phyloP scores from a whole-genome alignment of 2,113 vertebrate genomes.

The Cardinalis cardinalis region DNA sequence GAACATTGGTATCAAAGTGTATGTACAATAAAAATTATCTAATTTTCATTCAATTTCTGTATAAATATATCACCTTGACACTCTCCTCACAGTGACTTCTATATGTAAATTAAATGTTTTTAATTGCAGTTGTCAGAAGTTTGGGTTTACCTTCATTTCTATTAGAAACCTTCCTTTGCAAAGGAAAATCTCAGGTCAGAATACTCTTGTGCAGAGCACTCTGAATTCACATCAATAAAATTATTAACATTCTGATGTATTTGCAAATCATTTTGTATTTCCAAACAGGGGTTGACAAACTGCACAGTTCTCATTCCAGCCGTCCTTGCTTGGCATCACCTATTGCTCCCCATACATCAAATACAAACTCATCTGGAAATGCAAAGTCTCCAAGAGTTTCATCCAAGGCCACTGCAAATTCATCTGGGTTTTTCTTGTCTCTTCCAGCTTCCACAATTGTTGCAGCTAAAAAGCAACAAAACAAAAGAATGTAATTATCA shows the following conservation, averaged over 20 bases:
- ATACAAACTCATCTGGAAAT: slow-evolving; percentile 95
- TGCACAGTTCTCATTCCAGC: slow-evolving; percentile 47
- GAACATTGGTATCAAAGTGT: neutral
- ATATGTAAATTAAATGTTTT: neutral
- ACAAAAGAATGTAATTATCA: neutral
- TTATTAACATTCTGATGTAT: neutral
- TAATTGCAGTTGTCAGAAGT: neutral
- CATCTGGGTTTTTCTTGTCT: slow-evolving; percentile 91
- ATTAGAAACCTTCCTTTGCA: neutral
- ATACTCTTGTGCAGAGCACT: neutral
- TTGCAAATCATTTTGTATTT: neutral
- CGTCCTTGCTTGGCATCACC: slow-evolving; percentile 87
- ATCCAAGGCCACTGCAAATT: slow-evolving; percentile 90
- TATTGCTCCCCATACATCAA: slow-evolving; percentile 94
- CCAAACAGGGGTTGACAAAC: neutral
- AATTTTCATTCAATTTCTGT: neutral
- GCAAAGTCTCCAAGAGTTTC: slow-evolving; percentile 93
- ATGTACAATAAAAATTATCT: neutral
- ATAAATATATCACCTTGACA: slow-evolving; percentile 8
- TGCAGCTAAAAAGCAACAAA: slow-evolving; percentile 74
- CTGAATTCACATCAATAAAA: neutral
- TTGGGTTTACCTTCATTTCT: neutral
- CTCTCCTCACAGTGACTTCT: neutral
- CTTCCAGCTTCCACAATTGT: slow-evolving; percentile 95
- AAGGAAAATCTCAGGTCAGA: neutral